phyloP scores from a whole-genome alignment of 2,113 vertebrate genomes.

The Centrocercus urophasianus region DNA sequence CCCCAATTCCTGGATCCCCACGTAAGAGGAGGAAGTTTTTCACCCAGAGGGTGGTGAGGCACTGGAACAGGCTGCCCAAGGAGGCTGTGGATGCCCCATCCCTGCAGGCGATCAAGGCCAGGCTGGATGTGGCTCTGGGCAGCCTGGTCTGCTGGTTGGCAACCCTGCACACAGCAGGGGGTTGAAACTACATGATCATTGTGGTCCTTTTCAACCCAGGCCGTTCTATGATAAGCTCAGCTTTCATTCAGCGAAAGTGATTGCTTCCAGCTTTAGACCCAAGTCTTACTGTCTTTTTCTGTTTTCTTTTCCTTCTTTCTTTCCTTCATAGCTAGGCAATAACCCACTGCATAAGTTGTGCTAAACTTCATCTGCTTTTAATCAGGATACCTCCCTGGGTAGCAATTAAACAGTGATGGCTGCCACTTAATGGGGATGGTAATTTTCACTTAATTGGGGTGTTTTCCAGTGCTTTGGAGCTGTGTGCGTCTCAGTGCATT shows the following conservation, averaged over 20 bases:
- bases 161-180: no score
- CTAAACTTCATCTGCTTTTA: conserved; percentile 42
- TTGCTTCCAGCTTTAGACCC: neutral
- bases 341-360: neutral
- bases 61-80: no score
- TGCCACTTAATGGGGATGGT: conserved; percentile 28
- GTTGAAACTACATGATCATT: no score
- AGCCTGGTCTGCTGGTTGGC: no score
- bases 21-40: no score
- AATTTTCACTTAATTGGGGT: conserved; percentile 45
- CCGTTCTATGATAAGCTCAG: neutral
- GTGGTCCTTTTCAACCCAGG: no score
- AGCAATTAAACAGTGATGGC: conserved; percentile 16
- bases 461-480: neutral
- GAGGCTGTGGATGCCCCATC: no score
- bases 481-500: neutral
- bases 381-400: conserved; percentile 19
- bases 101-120: no score
- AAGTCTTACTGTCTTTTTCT: neutral
- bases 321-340: neutral
- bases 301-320: neutral
- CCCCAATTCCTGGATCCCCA: neutral
- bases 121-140: no score
- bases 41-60: no score
- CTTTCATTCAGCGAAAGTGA: neutral